Conservation (phyloP, 2,888 invertebrate genomes). For the Platycheirus rosarum region DNA sequence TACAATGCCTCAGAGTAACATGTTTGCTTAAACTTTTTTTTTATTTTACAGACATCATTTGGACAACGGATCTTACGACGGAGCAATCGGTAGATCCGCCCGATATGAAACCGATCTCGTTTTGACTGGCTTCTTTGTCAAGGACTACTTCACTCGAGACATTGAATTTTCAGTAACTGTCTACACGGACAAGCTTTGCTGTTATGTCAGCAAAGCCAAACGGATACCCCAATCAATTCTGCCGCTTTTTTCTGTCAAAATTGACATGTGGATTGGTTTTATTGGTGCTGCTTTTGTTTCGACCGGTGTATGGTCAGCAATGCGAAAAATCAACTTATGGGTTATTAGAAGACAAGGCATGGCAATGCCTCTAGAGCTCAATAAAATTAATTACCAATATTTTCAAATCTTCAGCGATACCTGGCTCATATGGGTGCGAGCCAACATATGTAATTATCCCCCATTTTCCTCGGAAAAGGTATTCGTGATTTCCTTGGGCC, state of each 20-base stretch:
- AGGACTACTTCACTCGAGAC: constrained; percentile 81
- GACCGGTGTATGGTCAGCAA: constrained; percentile 78
- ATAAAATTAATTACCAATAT: constrained; percentile 31
- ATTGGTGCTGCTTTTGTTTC: constrained; percentile 77
- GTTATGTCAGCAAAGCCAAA: constrained; percentile 81
- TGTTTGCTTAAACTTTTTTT: too few relatives aligned
- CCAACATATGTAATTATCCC: constrained; percentile 79
- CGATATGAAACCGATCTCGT: constrained; percentile 80
- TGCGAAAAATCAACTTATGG: constrained; percentile 77
- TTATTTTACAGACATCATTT: constrained; percentile 77
- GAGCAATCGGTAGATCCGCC: constrained; percentile 80
- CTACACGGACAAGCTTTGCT: constrained; percentile 81
- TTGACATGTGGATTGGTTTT: constrained; percentile 80
- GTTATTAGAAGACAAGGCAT: constrained; percentile 27
- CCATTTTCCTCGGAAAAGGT: constrained; percentile 80
- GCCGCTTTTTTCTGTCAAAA: constrained; percentile 80
- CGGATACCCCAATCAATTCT: constrained; percentile 81
- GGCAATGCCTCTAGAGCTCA: not conserved
- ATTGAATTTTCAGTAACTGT: constrained; percentile 81
- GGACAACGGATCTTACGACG: constrained; percentile 80
- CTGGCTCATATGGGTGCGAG: constrained; percentile 80
- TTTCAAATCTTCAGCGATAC: constrained; percentile 79
- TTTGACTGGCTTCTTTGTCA: constrained; percentile 82
- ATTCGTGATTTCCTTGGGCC: constrained; percentile 80
- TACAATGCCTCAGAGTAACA: too few relatives aligned